phyloP scores from a whole-genome alignment of 2,797 vertebrate genomes.

The Schizothorax lantsangensis region DNA sequence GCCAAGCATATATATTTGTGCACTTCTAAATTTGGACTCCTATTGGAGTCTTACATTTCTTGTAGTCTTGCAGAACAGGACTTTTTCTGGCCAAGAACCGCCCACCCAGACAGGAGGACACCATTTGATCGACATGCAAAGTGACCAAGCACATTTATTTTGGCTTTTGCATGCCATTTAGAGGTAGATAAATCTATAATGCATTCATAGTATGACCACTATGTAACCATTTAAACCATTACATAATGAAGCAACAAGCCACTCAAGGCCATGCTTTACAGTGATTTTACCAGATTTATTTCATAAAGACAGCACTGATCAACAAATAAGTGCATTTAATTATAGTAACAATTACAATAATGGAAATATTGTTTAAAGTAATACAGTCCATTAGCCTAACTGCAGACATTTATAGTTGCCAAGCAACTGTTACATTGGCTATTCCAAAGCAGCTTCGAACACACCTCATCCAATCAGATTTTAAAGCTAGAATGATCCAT shows the following conservation, averaged over 20 bases:
- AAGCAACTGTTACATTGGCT: neutral
- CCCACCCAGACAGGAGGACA: neutral
- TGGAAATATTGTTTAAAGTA: neutral
- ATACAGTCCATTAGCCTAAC: neutral
- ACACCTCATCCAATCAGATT: conserved; percentile 6
- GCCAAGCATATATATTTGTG: conserved; percentile 13
- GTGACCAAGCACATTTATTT: conserved; percentile 13
- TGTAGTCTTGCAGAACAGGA: neutral
- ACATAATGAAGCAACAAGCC: neutral
- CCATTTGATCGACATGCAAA: conserved; percentile 14
- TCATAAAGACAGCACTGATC: neutral
- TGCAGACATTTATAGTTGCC: neutral
- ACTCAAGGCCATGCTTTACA: neutral
- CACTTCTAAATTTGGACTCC: conserved; percentile 46
- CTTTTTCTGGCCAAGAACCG: neutral
- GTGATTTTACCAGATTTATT: neutral
- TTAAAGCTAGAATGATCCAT: neutral
- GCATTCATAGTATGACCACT: neutral
- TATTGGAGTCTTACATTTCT: conserved; percentile 41
- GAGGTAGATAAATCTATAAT: neutral
- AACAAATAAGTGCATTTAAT: neutral
- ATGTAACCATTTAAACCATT: neutral
- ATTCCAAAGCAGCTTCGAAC: neutral
- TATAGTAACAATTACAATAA: neutral
- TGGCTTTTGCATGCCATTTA: neutral